These are phyloP conservation scores for Epirrhoe tristata DNA, from an alignment of 2,888 invertebrate genomes.

Conservation along the genomic window DNA sequence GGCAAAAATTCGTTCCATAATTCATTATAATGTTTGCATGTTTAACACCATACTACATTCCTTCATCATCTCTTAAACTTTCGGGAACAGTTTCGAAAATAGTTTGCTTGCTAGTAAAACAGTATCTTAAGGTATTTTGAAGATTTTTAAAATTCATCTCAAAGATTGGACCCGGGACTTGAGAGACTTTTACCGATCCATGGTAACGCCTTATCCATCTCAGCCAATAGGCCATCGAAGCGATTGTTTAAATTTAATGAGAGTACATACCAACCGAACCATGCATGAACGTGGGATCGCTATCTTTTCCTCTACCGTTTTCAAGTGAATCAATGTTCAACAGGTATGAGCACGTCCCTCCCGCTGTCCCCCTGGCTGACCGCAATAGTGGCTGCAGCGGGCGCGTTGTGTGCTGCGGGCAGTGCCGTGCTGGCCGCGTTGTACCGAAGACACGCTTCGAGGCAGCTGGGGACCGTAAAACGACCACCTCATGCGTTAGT, in stretches of 20 bases:
- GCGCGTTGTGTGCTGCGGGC: slow-evolving; percentile 89
- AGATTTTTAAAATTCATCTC: no score
- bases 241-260: no score
- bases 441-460: slow-evolving; percentile 87
- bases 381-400: slow-evolving; percentile 89
- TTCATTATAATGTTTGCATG: neutral
- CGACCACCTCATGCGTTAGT: slow-evolving; percentile 67
- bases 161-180: no score
- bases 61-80: no score
- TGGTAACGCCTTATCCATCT: no score
- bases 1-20: neutral
- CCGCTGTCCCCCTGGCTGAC: slow-evolving; percentile 90
- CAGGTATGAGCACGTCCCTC: slow-evolving; percentile 86
- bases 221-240: no score
- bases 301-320: neutral
- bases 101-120: no score
- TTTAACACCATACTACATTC: neutral
- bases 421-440: slow-evolving; percentile 91
- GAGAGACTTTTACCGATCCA: no score
- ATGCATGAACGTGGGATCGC: no score
- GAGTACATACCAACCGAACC: no score
- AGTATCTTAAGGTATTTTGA: no score
- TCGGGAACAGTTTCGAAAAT: no score
- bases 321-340: neutral
- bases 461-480: slow-evolving; percentile 67